Evolutionary conservation across 2,113 vertebrate species (phyloP).

Genomic region (Dissostichus mawsoni): DNA sequence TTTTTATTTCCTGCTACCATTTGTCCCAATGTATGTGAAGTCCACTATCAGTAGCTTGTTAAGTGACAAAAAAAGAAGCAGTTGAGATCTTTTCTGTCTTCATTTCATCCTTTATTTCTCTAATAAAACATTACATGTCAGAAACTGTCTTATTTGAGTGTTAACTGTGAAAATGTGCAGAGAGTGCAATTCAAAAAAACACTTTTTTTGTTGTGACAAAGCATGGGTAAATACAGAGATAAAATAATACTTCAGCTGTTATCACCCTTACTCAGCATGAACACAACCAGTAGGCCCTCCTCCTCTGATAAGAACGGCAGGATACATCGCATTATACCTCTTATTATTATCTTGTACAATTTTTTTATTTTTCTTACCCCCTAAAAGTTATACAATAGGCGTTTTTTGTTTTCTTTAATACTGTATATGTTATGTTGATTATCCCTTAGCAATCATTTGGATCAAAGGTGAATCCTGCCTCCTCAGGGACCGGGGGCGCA

Average conservation of each 20-base stretch:
- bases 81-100: neutral
- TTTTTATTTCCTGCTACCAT: neutral
- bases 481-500: neutral
- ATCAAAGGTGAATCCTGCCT: conserved; percentile 62
- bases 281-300: neutral
- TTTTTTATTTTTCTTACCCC: neutral
- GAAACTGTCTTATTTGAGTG: neutral
- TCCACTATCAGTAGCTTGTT: neutral
- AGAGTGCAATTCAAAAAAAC: neutral
- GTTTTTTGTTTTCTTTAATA: neutral
- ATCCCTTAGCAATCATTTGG: conserved; percentile 46
- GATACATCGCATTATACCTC: neutral
- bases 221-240: conserved; percentile 4
- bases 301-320: conserved; percentile 23
- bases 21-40: neutral
- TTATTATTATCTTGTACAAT: neutral
- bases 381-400: neutral
- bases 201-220: neutral
- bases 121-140: neutral
- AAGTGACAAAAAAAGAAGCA: neutral
- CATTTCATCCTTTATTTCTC: conserved; percentile 15
- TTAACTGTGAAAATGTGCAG: neutral
- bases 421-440: neutral
- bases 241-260: conserved; percentile 5
- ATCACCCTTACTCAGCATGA: neutral